phyloP scores from a whole-genome alignment of 2,888 invertebrate species.

The Heliconius ismenius region DNA sequence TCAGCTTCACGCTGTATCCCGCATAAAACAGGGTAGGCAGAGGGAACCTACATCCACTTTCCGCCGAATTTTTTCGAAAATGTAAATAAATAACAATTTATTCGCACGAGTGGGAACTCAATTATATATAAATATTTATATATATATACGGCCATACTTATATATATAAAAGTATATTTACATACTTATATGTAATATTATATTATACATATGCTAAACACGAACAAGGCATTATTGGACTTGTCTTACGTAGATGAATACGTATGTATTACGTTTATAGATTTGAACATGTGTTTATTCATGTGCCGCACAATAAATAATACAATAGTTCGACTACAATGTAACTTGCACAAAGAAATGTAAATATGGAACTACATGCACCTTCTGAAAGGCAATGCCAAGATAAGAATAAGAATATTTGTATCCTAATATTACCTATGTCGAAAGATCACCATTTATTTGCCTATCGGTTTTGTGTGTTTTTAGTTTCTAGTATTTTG shows the following conservation, averaged over 20 bases:
- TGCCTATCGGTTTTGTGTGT: background rate
- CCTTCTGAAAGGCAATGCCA: slow-evolving; percentile 17
- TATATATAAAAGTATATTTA: background rate
- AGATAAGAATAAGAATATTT: slow-evolving; percentile 24
- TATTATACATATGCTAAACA: background rate
- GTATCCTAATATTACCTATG: background rate
- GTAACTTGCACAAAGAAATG: slow-evolving; percentile 28
- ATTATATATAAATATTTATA: background rate
- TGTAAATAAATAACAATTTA: too few relatives aligned
- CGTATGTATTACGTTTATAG: slow-evolving; percentile 1
- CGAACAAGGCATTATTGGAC: background rate
- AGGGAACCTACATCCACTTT: too few relatives aligned
- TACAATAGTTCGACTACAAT: slow-evolving; percentile 11
- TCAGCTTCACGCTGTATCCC: too few relatives aligned
- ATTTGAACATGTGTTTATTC: slow-evolving; percentile 1
- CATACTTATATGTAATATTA: background rate
- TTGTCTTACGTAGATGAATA: slow-evolving; percentile 13
- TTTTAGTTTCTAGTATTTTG: background rate
- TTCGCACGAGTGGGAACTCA: too few relatives aligned
- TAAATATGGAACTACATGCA: slow-evolving; percentile 25
- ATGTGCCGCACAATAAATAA: slow-evolving; percentile 8
- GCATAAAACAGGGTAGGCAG: too few relatives aligned
- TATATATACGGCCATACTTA: background rate
- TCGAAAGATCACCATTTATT: background rate
- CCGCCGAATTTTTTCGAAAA: too few relatives aligned